Evolutionary conservation across 2,888 invertebrate species (phyloP).

Genomic region (Acanthosepion esculentum): DNA sequence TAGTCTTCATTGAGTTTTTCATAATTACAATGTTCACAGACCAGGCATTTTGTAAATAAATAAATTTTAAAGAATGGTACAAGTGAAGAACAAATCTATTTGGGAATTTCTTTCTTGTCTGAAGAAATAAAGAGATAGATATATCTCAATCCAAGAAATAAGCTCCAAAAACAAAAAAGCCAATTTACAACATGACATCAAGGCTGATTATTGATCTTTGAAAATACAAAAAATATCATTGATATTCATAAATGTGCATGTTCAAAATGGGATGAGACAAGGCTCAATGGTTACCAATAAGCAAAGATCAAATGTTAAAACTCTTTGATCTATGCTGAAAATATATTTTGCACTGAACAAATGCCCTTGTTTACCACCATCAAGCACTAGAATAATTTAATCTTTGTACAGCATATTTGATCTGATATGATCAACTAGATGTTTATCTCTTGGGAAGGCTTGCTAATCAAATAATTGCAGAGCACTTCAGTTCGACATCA

Average conservation of each 20-base stretch:
- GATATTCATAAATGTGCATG: neutral
- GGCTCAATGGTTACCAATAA: neutral
- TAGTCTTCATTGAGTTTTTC: no score
- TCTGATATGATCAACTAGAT: neutral
- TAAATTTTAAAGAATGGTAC: no score
- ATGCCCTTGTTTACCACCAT: neutral
- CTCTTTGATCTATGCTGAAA: neutral
- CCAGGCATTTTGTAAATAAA: no score
- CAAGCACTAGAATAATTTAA: neutral
- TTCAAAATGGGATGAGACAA: neutral
- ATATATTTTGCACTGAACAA: neutral
- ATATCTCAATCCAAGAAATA: neutral
- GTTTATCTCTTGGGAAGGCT: neutral
- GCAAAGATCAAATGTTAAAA: neutral
- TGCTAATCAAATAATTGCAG: neutral
- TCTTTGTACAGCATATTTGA: neutral
- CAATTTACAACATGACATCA: neutral
- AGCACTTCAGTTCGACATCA: neutral
- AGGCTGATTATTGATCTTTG: neutral
- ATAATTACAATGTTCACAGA: no score
- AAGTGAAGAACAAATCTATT: no score
- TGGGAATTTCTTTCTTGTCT: neutral
- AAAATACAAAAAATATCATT: neutral
- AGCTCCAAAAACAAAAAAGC: no score
- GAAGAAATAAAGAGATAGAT: neutral